Evolutionary conservation across 2,888 invertebrate genomes (phyloP).

Genomic region (Cephus rjabovi): DNA sequence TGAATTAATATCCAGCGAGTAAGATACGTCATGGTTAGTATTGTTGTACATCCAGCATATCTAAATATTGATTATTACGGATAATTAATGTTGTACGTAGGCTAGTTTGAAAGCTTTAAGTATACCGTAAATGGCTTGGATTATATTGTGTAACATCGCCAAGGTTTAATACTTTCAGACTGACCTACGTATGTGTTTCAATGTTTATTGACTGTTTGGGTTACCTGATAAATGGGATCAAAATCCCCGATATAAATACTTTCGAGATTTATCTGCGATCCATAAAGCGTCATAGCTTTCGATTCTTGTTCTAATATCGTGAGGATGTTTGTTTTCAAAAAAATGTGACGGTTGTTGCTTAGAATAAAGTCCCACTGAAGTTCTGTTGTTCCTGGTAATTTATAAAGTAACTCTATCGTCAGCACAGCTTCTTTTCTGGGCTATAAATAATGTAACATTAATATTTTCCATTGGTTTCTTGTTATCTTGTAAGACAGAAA

Average conservation of each 20-base stretch:
- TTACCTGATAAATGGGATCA: constrained; percentile 38
- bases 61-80: constrained; percentile 36
- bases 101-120: background rate
- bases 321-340: constrained; percentile 49
- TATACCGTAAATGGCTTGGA: background rate
- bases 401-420: constrained; percentile 55
- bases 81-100: background rate
- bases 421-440: constrained; percentile 36
- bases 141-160: background rate
- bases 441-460: background rate
- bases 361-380: constrained; percentile 62
- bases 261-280: constrained; percentile 41
- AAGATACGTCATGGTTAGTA: constrained; percentile 46
- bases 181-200: background rate
- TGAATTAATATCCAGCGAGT: constrained; percentile 44
- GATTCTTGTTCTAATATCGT: constrained; percentile 16
- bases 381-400: constrained; percentile 46
- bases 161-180: background rate
- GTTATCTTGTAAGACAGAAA: background rate
- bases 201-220: background rate
- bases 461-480: background rate
- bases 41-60: constrained; percentile 65
- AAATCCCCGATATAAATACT: constrained; percentile 55
- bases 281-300: constrained; percentile 39
- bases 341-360: constrained; percentile 55